phyloP scores from a whole-genome alignment of 2,113 vertebrate species.

The Oncorhynchus kisutch region DNA sequence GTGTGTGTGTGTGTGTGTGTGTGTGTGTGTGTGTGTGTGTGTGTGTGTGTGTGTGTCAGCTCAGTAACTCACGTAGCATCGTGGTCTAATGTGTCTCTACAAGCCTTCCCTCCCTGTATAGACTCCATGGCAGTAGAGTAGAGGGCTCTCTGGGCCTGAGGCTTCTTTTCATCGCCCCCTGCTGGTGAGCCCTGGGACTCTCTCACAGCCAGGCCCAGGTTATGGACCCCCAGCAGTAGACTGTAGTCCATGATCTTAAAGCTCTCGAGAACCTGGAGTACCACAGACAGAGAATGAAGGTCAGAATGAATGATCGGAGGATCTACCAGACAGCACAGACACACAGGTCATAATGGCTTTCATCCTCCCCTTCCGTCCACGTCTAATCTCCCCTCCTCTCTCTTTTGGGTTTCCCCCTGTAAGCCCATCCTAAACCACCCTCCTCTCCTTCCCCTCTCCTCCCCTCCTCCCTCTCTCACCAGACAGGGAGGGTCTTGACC shows the following conservation, averaged over 20 bases:
- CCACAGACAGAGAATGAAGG: not conserved
- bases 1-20: not conserved
- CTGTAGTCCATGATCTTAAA: slow-evolving; percentile 99
- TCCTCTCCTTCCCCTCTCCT: not conserved
- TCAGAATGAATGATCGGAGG: not conserved
- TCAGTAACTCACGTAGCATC: slow-evolving; percentile 85
- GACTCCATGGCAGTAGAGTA: slow-evolving; percentile 99
- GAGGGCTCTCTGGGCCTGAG: slow-evolving; percentile 86
- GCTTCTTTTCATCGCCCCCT: slow-evolving; percentile 83
- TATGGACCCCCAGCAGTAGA: slow-evolving; percentile 92
- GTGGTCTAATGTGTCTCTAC: slow-evolving; percentile 86
- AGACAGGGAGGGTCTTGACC: not conserved
- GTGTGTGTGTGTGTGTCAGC: not conserved
- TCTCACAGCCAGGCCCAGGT: slow-evolving; percentile 86
- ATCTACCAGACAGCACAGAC: not conserved
- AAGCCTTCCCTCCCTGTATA: slow-evolving; percentile 90
- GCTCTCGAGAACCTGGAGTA: slow-evolving; percentile 89
- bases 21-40: not conserved
- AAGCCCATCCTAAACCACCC: not conserved
- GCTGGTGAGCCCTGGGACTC: slow-evolving; percentile 83
- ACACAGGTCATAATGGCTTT: not conserved
- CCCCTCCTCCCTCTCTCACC: not conserved
- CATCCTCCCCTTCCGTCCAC: not conserved
- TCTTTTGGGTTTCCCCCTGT: slow-evolving; percentile 85
- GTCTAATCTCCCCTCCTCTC: slow-evolving; percentile 30